Evolutionary conservation across 2,113 vertebrate species (phyloP), one percentile per base, ranked within the genome.

Genomic region (Phrynosoma platyrhinos): DNA sequence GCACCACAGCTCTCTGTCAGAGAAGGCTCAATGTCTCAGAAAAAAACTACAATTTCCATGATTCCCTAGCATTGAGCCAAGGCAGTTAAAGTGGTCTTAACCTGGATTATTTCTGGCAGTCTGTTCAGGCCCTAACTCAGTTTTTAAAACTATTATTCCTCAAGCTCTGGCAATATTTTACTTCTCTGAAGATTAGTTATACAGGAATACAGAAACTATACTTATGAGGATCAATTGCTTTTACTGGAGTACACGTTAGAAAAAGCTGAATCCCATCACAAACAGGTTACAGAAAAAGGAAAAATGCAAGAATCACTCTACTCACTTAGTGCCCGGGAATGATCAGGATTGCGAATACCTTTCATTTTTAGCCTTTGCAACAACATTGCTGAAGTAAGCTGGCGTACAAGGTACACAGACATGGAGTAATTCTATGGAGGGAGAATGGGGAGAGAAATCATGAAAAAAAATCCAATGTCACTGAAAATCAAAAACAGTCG

Each of bases 271-370:
- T 71, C 42, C 8, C 10, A 32, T 23, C 5, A 87, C 8, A 64
- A 82, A 36, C 8, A 52, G 13, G 2, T 62, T 12, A 36, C 32
- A 18, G 0, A 47, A 77, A 62, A 1, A 30, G 23, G 5, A 30
- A 30, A 76, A 81, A 72, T 3, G 4, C 4, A 69, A 88, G 89
- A 2, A 79, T 75, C 14, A 84, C 25, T 78, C 83, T 89, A 97
- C 97, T 97, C 98, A 99, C 98, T 99, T 74, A 99, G 96, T 20
- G 99, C 99, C 97, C 98, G 98, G 93, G 99, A 99, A 97, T 99
- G 99, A 95, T 99, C 99, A 2, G 99, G 98, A 92, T 99, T 99
- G 93, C 99, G 96, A 95, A 99, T 99, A 88, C 99, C 99, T 96
- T 99, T 99, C 98, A 98, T 98, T 96, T 98, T 97, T 89, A 99